phyloP scores from a whole-genome alignment of 2,113 vertebrate genomes.

The Amazona vittata region DNA sequence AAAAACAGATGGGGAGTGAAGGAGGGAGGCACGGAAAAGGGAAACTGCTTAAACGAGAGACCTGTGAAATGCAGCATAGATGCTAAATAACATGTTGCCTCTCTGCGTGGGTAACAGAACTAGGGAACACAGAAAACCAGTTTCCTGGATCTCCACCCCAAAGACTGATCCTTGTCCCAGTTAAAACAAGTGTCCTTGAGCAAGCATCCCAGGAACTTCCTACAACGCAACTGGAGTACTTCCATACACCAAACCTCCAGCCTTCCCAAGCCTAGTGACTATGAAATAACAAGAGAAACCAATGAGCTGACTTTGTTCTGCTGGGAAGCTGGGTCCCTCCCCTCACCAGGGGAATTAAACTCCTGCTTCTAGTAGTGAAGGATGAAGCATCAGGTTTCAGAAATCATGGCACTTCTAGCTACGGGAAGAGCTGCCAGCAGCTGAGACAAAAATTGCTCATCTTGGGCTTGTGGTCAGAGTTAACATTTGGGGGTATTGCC shows the following conservation, averaged over 20 bases:
- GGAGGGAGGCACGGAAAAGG: conserved; percentile 22
- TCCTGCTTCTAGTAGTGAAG: not conserved
- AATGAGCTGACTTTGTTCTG: conserved; percentile 3
- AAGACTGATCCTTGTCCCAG: not conserved
- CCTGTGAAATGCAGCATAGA: not conserved
- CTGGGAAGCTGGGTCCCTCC: not conserved
- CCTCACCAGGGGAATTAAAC: not conserved
- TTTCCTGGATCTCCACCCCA: not conserved
- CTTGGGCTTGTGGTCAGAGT: not conserved
- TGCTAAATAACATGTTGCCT: not conserved
- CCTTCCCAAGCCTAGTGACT: not conserved
- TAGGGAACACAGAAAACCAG: not conserved
- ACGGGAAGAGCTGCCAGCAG: not conserved
- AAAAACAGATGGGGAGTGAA: conserved; percentile 36
- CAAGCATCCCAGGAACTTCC: not conserved
- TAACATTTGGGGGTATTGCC: conserved; percentile 25
- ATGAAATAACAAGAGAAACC: not conserved
- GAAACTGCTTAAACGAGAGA: not conserved
- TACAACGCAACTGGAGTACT: not conserved
- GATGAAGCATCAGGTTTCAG: conserved; percentile 39
- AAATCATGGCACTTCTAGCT: conserved; percentile 7
- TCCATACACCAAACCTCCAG: not conserved
- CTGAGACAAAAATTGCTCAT: conserved; percentile 35
- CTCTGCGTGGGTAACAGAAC: not conserved
- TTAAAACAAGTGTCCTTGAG: not conserved